Evolutionary conservation across 2,888 invertebrate species (phyloP).

Genomic region (Nebria salina): DNA sequence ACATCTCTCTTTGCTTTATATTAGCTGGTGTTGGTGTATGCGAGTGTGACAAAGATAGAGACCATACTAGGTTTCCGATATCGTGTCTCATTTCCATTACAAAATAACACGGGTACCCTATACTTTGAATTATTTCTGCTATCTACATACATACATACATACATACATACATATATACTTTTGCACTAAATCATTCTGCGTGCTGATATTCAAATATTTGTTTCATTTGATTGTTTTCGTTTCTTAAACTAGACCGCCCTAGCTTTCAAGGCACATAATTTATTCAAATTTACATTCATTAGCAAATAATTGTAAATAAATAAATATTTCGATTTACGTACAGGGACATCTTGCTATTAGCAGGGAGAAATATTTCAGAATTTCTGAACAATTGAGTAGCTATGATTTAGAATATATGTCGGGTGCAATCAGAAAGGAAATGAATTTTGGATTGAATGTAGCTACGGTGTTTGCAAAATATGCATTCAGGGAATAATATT

Average conservation of each 20-base stretch:
- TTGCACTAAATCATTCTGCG: neutral
- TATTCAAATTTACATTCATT: too few species aligned
- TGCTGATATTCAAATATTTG: conserved; percentile 11
- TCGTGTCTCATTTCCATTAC: conserved; percentile 42
- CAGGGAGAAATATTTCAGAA: too few species aligned
- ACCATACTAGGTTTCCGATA: conserved; percentile 17
- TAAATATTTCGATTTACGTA: too few species aligned
- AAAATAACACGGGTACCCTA: conserved; percentile 25
- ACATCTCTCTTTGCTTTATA: neutral
- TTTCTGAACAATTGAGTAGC: too few species aligned
- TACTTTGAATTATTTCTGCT: conserved; percentile 13
- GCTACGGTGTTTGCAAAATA: too few species aligned
- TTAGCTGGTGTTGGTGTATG: neutral
- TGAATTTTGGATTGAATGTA: too few species aligned
- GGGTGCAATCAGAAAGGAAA: too few species aligned
- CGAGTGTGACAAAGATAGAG: conserved; percentile 20
- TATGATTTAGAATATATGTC: too few species aligned
- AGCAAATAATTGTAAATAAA: too few species aligned
- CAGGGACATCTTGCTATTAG: too few species aligned
- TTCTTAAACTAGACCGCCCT: neutral
- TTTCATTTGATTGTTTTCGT: neutral
- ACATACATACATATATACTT: neutral
- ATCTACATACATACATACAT: neutral
- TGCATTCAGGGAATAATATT: too few species aligned
- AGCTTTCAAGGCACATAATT: too few species aligned